Evolutionary conservation across 2,113 vertebrate genomes (phyloP).

Genomic region (Chlamydotis undulata): DNA sequence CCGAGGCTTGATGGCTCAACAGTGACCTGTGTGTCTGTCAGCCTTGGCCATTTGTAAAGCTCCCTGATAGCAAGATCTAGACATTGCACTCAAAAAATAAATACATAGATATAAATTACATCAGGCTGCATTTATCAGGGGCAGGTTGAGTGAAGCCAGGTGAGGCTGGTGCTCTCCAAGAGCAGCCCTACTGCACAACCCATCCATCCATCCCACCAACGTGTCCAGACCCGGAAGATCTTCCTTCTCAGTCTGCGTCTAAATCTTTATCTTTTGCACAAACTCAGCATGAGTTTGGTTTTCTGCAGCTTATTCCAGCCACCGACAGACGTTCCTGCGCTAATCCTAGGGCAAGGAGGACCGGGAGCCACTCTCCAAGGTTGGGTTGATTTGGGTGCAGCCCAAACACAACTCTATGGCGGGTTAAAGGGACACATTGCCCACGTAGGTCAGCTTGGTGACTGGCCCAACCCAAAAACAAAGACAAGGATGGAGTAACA

Average conservation of each 20-base stretch:
- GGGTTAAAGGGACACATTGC: not conserved
- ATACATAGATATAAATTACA: no score
- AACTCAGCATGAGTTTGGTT: not conserved
- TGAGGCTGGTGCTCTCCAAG: not conserved
- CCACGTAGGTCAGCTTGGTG: fast-evolving
- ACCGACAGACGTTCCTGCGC: not conserved
- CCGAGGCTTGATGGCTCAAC: not conserved
- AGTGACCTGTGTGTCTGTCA: not conserved
- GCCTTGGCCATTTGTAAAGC: not conserved
- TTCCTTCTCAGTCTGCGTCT: not conserved
- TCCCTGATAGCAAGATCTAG: not conserved
- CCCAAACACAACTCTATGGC: not conserved
- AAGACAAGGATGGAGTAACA: not conserved
- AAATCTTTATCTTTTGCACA: not conserved
- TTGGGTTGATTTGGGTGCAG: not conserved
- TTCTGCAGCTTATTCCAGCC: not conserved
- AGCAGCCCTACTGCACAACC: not conserved
- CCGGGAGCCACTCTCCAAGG: not conserved
- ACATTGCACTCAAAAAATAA: not conserved
- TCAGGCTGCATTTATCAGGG: not conserved
- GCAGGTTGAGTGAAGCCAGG: not conserved
- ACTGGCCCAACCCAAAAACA: not conserved
- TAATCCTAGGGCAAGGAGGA: not conserved
- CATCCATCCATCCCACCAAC: not conserved
- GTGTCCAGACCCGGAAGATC: fast-evolving